These are phyloP conservation scores for Globodera rostochiensis DNA, from an alignment of 1,140 invertebrate species.

Conservation along the genomic window DNA sequence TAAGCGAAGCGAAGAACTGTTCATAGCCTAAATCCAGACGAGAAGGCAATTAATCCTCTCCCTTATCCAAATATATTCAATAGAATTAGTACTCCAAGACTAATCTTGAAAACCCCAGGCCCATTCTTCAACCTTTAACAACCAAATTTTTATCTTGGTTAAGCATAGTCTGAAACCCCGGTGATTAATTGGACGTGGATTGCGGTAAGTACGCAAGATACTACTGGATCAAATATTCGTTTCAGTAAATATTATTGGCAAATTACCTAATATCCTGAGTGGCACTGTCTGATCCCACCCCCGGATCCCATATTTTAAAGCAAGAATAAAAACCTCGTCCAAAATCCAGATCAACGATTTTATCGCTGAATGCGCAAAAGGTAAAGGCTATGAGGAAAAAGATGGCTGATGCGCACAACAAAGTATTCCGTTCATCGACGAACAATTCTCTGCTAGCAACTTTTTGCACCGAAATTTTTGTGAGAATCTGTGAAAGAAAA, in stretches of 20 bases:
- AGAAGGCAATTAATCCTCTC: too few species aligned
- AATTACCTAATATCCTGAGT: too few species aligned
- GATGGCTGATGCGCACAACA: conserved; percentile 30
- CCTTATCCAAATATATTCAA: neutral
- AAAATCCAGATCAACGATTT: conserved; percentile 34
- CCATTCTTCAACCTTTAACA: too few species aligned
- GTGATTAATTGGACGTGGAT: too few species aligned
- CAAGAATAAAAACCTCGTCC: neutral
- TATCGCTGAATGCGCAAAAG: conserved; percentile 27
- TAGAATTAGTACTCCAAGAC: neutral
- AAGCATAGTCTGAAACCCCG: too few species aligned
- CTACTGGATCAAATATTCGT: too few species aligned
- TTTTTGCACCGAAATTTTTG: conserved; percentile 31
- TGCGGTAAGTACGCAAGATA: too few species aligned
- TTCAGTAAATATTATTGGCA: too few species aligned
- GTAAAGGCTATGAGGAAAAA: conserved; percentile 28
- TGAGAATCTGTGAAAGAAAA: neutral
- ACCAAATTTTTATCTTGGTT: too few species aligned
- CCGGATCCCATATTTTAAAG: too few species aligned
- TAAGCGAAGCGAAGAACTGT: conserved; percentile 10
- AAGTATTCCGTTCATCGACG: conserved; percentile 28
- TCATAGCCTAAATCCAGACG: conserved; percentile 12
- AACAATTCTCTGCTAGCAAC: conserved; percentile 25
- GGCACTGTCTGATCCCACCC: too few species aligned
- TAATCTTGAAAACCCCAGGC: too few species aligned